Percentiles rank a stretch among this genome's conserved stretches.
Evolutionary conservation across 1,140 invertebrate genomes (phyloP).

Genomic region (Anastatus disparis): DNA sequence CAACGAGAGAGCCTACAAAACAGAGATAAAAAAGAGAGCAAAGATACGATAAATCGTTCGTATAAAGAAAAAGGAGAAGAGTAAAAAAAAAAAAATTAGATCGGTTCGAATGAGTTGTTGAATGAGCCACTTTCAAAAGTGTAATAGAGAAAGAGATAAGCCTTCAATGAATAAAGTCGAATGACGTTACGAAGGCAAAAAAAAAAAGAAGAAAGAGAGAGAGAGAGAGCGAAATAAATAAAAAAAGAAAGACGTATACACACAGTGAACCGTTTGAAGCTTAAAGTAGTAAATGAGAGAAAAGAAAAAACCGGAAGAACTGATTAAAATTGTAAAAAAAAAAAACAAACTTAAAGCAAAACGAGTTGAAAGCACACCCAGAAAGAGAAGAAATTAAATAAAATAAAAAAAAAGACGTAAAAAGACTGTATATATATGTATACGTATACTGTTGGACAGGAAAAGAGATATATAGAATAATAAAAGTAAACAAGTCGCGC

Average conservation of each 20-base stretch:
- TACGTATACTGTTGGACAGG: no score
- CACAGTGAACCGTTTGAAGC: no score
- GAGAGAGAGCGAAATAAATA: no score
- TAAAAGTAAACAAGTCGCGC: not conserved
- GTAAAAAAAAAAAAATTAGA: constrained; percentile 20
- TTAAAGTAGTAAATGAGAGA: constrained; percentile 19
- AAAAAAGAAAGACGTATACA: no score
- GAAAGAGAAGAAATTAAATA: constrained; percentile 29
- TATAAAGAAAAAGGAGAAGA: no score
- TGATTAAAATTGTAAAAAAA: constrained; percentile 38
- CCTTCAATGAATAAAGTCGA: constrained; percentile 13
- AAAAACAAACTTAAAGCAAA: not conserved
- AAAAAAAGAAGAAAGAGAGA: constrained; percentile 6
- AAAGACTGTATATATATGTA: no score
- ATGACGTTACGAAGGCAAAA: constrained; percentile 16
- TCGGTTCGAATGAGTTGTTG: constrained; percentile 11
- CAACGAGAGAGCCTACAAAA: not conserved
- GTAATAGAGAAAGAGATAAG: constrained; percentile 27
- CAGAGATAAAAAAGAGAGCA: not conserved
- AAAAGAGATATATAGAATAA: constrained; percentile 23
- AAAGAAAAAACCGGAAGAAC: constrained; percentile 36
- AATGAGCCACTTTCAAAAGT: constrained; percentile 28
- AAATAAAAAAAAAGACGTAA: not conserved
- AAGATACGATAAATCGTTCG: constrained; percentile 1
- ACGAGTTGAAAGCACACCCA: no score